A percentile compares a stretch with the other conserved stretches of the same genome.
Evolutionary conservation across 2,888 invertebrate species (phyloP).

Genomic region (Plusia festucae): DNA sequence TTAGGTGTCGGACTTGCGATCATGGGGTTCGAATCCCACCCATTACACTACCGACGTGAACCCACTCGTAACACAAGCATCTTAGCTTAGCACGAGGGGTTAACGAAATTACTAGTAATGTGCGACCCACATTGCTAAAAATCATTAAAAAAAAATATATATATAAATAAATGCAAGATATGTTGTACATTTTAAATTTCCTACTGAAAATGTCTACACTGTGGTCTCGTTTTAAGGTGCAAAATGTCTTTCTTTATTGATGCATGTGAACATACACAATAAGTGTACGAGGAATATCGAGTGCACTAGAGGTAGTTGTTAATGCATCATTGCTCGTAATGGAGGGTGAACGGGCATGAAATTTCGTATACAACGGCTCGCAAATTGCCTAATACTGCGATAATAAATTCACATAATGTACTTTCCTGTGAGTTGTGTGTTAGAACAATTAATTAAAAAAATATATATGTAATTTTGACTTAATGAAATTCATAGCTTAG

Average conservation of each 20-base stretch:
- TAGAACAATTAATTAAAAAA: no score
- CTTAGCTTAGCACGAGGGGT: no score
- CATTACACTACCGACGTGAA: no score
- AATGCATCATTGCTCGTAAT: slow-evolving; percentile 43
- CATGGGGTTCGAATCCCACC: no score
- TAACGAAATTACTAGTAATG: no score
- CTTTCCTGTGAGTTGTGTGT: not conserved
- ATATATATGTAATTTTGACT: not conserved
- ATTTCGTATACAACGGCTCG: not conserved
- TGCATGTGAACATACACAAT: slow-evolving; percentile 12
- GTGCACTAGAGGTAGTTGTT: slow-evolving; percentile 32
- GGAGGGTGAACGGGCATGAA: slow-evolving; percentile 5
- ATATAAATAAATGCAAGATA: not conserved
- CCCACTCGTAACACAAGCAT: no score
- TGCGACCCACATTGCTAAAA: no score
- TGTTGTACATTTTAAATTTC: not conserved
- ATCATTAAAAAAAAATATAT: no score
- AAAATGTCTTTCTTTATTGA: slow-evolving; percentile 8
- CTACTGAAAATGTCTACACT: slow-evolving; percentile 9
- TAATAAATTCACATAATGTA: slow-evolving; percentile 1
- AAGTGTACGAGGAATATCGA: slow-evolving; percentile 24
- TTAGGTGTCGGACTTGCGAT: no score
- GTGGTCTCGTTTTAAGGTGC: slow-evolving; percentile 2
- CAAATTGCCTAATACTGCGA: not conserved
- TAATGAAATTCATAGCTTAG: not conserved